Evolutionary conservation across 2,888 invertebrate genomes (phyloP).

Genomic region (Lapara coniferarum): DNA sequence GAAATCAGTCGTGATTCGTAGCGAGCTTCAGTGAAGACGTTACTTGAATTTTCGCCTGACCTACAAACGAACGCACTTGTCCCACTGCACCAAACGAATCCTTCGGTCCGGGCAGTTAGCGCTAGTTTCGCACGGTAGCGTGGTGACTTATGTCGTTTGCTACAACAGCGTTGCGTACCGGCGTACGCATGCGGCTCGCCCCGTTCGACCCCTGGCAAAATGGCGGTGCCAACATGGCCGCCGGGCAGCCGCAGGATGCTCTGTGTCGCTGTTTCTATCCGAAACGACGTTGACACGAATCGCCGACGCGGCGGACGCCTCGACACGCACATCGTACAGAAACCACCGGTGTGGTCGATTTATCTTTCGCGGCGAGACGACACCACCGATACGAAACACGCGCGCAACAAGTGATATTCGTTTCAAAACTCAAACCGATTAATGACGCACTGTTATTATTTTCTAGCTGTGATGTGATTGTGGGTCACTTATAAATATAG

Average conservation of each 20-base stretch:
- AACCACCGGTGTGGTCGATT: slow-evolving; percentile 67
- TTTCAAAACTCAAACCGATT: slow-evolving; percentile 58
- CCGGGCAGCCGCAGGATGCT: slow-evolving; percentile 82
- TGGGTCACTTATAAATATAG: slow-evolving; percentile 76
- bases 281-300: slow-evolving; percentile 73
- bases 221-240: slow-evolving; percentile 84
- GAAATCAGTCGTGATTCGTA: slow-evolving; percentile 75
- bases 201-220: slow-evolving; percentile 78
- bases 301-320: slow-evolving; percentile 68
- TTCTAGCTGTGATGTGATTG: slow-evolving; percentile 70
- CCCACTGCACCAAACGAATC: slow-evolving; percentile 54
- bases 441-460: slow-evolving; percentile 61
- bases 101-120: slow-evolving; percentile 58
- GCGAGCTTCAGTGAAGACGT: slow-evolving; percentile 74
- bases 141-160: slow-evolving; percentile 70
- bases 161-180: slow-evolving; percentile 70
- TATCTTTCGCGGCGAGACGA: slow-evolving; percentile 55
- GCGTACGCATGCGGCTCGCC: slow-evolving; percentile 81
- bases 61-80: slow-evolving; percentile 73
- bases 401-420: slow-evolving; percentile 81
- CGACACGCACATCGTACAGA: slow-evolving; percentile 65
- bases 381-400: slow-evolving; percentile 59
- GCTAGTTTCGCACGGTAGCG: slow-evolving; percentile 50
- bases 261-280: slow-evolving; percentile 73
- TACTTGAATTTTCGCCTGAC: slow-evolving; percentile 67